Conservation (phyloP, 2,888 invertebrate species). For the Listrodromus nycthemerus region DNA sequence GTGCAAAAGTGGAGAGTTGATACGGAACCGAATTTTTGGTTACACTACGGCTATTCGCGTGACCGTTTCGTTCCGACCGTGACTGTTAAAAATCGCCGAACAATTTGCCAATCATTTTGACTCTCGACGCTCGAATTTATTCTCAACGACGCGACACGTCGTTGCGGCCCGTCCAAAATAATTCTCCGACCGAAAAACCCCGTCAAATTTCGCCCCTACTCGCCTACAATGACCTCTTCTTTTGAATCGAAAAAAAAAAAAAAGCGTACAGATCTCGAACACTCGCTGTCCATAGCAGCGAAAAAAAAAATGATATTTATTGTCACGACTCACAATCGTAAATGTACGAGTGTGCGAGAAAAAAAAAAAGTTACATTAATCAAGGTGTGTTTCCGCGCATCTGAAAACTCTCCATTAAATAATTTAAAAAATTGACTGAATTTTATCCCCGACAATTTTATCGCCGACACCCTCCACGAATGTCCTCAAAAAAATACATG, state of each 20-base stretch:
- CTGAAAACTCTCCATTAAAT: too few relatives aligned
- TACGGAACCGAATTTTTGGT: neutral
- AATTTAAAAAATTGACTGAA: too few relatives aligned
- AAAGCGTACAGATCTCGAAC: neutral
- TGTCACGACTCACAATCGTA: too few relatives aligned
- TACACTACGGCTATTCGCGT: neutral
- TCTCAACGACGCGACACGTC: too few relatives aligned
- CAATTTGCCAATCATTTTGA: neutral
- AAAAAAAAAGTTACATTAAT: too few relatives aligned
- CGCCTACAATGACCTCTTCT: neutral
- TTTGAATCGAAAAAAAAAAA: neutral
- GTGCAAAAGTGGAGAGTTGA: neutral
- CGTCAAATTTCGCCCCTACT: neutral
- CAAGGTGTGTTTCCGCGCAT: too few relatives aligned
- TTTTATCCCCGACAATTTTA: too few relatives aligned
- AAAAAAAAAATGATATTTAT: too few relatives aligned
- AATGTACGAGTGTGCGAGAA: too few relatives aligned
- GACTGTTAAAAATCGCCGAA: neutral
- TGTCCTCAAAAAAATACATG: too few relatives aligned
- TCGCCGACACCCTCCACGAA: too few relatives aligned
- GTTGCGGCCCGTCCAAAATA: neutral
- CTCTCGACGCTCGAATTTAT: neutral
- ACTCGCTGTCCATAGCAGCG: neutral
- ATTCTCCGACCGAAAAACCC: neutral
- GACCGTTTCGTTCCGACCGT: neutral